Percentiles rank a stretch among this genome's conserved stretches.
Conservation (phyloP, 92 coral and sea anemone species). For the Scolanthus callimorphus region DNA sequence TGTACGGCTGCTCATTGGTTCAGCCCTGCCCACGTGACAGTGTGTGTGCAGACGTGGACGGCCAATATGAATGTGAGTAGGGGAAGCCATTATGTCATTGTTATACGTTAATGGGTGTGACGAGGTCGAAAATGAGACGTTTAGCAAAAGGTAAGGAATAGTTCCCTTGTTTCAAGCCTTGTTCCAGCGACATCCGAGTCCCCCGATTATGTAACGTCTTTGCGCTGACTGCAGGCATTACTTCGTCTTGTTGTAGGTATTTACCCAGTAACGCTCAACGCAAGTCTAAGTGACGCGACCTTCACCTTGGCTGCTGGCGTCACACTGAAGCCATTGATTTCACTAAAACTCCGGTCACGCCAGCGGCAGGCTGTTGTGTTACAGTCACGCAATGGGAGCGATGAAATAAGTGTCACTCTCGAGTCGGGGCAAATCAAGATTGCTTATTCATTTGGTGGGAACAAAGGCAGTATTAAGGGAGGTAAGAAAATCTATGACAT, state of each 20-base stretch:
- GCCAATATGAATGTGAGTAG: slow-evolving; percentile 84
- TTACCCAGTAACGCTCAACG: slow-evolving; percentile 71
- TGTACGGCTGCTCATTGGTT: slow-evolving; percentile 82
- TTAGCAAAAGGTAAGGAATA: no score
- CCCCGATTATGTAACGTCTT: no score
- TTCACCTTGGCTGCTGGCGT: slow-evolving; percentile 41
- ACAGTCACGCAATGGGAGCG: slow-evolving; percentile 8
- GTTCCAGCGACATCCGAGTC: no score
- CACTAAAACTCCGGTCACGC: slow-evolving; percentile 68
- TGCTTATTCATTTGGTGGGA: slow-evolving; percentile 38
- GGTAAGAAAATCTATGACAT: no score
- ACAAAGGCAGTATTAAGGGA: slow-evolving; percentile 34
- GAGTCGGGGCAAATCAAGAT: slow-evolving; percentile 37
- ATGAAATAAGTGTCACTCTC: slow-evolving; percentile 37
- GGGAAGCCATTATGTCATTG: no score
- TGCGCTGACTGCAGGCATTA: no score
- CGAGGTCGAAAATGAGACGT: no score
- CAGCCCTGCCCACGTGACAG: slow-evolving; percentile 72
- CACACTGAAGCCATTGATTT: slow-evolving; percentile 16
- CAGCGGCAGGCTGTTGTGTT: slow-evolving; percentile 43
- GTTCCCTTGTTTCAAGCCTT: no score
- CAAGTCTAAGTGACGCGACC: slow-evolving; percentile 47
- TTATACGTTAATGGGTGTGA: no score
- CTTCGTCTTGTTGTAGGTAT: slow-evolving; percentile 80
- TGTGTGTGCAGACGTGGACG: slow-evolving; percentile 70